These are phyloP conservation scores for Micropoecilia bifurca DNA, from an alignment of 2,797 vertebrate species.

Conservation along the genomic window DNA sequence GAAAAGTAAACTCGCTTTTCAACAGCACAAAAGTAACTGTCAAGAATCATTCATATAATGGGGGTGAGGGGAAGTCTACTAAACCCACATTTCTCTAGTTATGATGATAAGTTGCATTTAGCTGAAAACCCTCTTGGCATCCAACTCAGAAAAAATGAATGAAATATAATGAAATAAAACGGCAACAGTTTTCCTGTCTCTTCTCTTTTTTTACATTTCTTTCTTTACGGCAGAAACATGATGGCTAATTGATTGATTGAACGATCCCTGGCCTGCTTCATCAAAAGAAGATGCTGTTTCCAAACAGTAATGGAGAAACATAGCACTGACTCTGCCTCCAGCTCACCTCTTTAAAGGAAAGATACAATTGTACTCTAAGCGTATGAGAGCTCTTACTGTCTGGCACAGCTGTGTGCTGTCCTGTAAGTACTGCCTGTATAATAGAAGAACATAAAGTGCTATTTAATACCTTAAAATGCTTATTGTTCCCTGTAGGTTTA, in stretches of 20 bases:
- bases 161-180: neutral
- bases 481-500: neutral
- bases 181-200: neutral
- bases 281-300: constrained; percentile 35
- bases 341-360: constrained; percentile 8
- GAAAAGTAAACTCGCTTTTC: too few relatives aligned
- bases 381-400: constrained; percentile 29
- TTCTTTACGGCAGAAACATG: constrained; percentile 18
- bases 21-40: neutral
- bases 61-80: neutral
- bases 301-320: constrained; percentile 10
- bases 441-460: neutral
- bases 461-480: neutral
- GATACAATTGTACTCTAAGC: neutral
- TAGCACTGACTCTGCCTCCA: neutral
- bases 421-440: constrained; percentile 41
- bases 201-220: neutral
- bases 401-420: constrained; percentile 32
- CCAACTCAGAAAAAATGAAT: neutral
- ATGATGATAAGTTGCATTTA: neutral
- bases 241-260: constrained; percentile 7
- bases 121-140: neutral
- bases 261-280: neutral
- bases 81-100: neutral
- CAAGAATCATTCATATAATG: neutral